Conservation (phyloP, 2,797 vertebrate species). For the Lepidocolaptes lacrymiger region DNA sequence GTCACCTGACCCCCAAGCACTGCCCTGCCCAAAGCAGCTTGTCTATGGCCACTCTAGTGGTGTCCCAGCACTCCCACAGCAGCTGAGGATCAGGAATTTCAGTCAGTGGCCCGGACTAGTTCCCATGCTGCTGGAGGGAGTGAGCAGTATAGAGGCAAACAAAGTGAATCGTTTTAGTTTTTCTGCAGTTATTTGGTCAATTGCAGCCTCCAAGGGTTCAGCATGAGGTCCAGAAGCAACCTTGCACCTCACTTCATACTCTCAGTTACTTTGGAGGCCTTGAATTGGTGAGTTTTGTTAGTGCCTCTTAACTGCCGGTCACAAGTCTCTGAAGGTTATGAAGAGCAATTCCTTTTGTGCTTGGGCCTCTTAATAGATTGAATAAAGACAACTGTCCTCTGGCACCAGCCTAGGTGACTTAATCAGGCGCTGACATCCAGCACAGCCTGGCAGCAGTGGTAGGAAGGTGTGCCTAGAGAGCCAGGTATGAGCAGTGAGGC, state of each 20-base stretch:
- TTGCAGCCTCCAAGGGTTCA: background rate
- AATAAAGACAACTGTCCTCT: background rate
- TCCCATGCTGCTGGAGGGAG: background rate
- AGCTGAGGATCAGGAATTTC: background rate
- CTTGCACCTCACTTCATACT: background rate
- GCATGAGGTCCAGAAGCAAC: background rate
- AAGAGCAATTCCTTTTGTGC: background rate
- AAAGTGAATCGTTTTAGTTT: background rate
- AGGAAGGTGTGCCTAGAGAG: conserved; percentile 19
- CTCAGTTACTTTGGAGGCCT: background rate
- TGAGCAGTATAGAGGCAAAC: background rate
- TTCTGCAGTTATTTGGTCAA: background rate
- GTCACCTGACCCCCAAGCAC: background rate
- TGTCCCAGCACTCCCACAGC: background rate
- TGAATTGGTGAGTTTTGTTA: background rate
- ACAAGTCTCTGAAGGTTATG: background rate
- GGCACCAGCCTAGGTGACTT: background rate
- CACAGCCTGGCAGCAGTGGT: background rate
- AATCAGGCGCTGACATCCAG: background rate
- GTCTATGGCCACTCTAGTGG: background rate
- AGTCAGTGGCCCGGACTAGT: background rate
- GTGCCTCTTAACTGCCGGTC: background rate
- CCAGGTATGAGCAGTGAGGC: conserved; percentile 2
- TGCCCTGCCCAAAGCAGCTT: background rate
- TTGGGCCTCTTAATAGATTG: background rate